phyloP scores from a whole-genome alignment of 2,888 invertebrate genomes.

The Agrochola litura region DNA sequence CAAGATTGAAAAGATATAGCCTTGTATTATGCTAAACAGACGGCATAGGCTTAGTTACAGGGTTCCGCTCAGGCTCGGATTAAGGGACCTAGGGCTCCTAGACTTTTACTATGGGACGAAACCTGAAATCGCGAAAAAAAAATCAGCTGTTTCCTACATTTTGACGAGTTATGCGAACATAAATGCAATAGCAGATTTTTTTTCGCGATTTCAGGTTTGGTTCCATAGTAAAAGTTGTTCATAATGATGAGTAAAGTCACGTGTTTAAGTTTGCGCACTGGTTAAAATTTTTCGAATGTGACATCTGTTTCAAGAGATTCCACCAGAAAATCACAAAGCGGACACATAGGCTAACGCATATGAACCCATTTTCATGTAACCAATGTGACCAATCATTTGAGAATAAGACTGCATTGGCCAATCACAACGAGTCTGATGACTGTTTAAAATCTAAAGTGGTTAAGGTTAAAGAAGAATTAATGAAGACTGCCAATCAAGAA shows the following conservation, averaged over 20 bases:
- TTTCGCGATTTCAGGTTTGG: too few species aligned
- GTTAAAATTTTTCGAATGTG: slow-evolving; percentile 79
- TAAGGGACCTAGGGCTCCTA: too few species aligned
- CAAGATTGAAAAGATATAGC: neutral
- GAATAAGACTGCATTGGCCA: slow-evolving; percentile 72
- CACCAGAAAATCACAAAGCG: slow-evolving; percentile 89
- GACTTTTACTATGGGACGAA: too few species aligned
- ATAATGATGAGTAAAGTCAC: too few species aligned
- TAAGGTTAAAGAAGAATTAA: slow-evolving; percentile 83
- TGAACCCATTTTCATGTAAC: slow-evolving; percentile 81
- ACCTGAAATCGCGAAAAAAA: too few species aligned
- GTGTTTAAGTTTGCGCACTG: too few species aligned
- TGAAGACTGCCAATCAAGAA: slow-evolving; percentile 86
- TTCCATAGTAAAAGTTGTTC: too few species aligned
- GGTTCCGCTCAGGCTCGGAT: too few species aligned
- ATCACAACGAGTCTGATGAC: slow-evolving; percentile 78
- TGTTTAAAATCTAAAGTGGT: slow-evolving; percentile 79
- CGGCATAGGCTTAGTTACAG: neutral
- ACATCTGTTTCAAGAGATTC: slow-evolving; percentile 86
- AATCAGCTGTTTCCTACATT: too few species aligned
- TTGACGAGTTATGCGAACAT: too few species aligned
- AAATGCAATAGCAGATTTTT: too few species aligned
- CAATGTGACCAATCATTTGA: slow-evolving; percentile 83
- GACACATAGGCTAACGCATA: slow-evolving; percentile 85
- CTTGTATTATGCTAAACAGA: neutral